phyloP scores from a whole-genome alignment of 2,113 vertebrate species.

The Platichthys stellatus region DNA sequence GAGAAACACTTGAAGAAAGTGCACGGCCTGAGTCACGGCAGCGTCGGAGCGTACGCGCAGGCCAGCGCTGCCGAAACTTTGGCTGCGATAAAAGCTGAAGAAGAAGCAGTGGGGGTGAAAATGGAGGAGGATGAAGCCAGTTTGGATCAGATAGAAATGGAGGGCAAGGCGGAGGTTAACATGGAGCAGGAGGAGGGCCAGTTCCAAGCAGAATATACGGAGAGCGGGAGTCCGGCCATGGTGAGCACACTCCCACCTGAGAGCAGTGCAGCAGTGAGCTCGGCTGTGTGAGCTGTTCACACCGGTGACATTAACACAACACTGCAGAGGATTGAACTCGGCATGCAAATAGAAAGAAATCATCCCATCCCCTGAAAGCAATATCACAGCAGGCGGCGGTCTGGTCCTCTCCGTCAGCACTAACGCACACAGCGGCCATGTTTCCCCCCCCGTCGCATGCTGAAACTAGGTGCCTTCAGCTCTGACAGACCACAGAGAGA shows the following conservation, averaged over 20 bases:
- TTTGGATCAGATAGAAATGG: slow-evolving; percentile 58
- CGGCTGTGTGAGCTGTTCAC: slow-evolving; percentile 54
- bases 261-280: slow-evolving; percentile 34
- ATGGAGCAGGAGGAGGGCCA: slow-evolving; percentile 45
- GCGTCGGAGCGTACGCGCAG: slow-evolving; percentile 72
- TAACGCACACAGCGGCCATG: slow-evolving; percentile 21
- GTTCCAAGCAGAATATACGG: slow-evolving; percentile 20
- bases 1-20: slow-evolving; percentile 89
- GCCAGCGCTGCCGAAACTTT: slow-evolving; percentile 56
- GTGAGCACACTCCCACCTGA: slow-evolving; percentile 36
- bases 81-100: slow-evolving; percentile 60
- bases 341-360: neutral
- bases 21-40: slow-evolving; percentile 82
- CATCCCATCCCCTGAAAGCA: slow-evolving; percentile 16
- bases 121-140: slow-evolving; percentile 77
- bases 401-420: slow-evolving; percentile 14
- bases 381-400: slow-evolving; percentile 18
- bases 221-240: slow-evolving; percentile 15
- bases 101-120: slow-evolving; percentile 60
- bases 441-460: slow-evolving; percentile 12
- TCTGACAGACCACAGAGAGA: slow-evolving; percentile 72
- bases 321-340: slow-evolving; percentile 31
- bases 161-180: slow-evolving; percentile 40
- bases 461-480: slow-evolving; percentile 76
- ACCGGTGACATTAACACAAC: slow-evolving; percentile 30